Percentiles rank a stretch among this genome's conserved stretches.
phyloP scores from a whole-genome alignment of 2,113 vertebrate species.

The Ammodramus savannarum region DNA sequence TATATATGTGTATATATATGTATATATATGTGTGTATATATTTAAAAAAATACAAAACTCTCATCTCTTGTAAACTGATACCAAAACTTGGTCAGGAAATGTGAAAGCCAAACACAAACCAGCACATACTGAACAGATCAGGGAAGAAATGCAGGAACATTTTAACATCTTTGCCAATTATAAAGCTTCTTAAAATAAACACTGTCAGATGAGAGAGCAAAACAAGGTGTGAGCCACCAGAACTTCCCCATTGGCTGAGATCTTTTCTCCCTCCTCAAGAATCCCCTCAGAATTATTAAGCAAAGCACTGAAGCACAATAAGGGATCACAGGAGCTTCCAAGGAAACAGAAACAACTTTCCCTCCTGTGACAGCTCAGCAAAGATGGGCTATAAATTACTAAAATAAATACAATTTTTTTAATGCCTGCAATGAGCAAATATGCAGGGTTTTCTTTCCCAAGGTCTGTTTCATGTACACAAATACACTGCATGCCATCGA shows the following conservation, averaged over 20 bases:
- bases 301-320: background rate
- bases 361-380: background rate
- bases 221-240: background rate
- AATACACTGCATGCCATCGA: background rate
- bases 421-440: background rate
- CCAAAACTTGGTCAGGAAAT: background rate
- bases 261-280: background rate
- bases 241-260: background rate
- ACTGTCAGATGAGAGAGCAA: accelerated
- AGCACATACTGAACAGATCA: no score
- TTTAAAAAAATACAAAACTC: background rate
- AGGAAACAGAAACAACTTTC: background rate
- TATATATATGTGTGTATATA: no score
- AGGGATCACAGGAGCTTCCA: background rate
- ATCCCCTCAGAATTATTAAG: background rate
- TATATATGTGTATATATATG: no score
- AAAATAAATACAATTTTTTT: background rate
- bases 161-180: background rate
- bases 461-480: background rate
- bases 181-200: background rate
- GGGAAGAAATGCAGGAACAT: background rate
- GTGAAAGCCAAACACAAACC: background rate
- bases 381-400: background rate
- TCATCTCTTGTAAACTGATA: background rate
- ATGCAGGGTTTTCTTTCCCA: accelerated